Evolutionary conservation across 2,113 vertebrate species (phyloP), one percentile per base, ranked within the genome.

Genomic region (Otis tarda): DNA sequence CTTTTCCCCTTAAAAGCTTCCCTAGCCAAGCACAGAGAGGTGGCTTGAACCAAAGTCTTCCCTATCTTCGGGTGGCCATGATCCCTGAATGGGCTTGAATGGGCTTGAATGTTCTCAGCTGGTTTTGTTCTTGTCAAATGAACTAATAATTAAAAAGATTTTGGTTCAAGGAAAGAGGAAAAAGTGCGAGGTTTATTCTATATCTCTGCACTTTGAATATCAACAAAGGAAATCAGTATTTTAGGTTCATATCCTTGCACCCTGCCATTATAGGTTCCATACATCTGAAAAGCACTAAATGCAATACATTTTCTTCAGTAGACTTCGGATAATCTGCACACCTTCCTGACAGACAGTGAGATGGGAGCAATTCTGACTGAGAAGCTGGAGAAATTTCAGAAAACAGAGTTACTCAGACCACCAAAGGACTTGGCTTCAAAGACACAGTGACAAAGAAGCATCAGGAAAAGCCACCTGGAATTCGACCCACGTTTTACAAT

Each of bases 351-450:
- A 78, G 55, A 30, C 60, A 81, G 2, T 5, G 19, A n/a, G 6
- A 14, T 27, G 20, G 75, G 56, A 91, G 30, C 24, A 75, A 56
- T 25, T 64, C 50, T 56, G 28, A 43, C 43, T 57, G 33, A 52
- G 49, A 93, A 81, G 41, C 50, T 60, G 52, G 33, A 86, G 41
- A 70, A 61, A 56, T 23, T 60, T 74, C 83, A 94, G 60, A 35
- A 50, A 82, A 37, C 22, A 20, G 27, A 43, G 5, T 77, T 79
- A 81, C 6, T 90, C 49, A 60, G 60, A 78, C 22, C 33, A 89
- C 33, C 80, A 64, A 83, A 94, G 27, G 56, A 68, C 85, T 67
- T 33, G 70, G 23, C 63, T 86, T 95, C 83, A 86, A 82, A 92
- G 47, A 57, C 76, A 75, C 4, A 70, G 50, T 16, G 57, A 55